Evolutionary conservation across 2,888 invertebrate species (phyloP).

Genomic region (Zeuzera pyrina): DNA sequence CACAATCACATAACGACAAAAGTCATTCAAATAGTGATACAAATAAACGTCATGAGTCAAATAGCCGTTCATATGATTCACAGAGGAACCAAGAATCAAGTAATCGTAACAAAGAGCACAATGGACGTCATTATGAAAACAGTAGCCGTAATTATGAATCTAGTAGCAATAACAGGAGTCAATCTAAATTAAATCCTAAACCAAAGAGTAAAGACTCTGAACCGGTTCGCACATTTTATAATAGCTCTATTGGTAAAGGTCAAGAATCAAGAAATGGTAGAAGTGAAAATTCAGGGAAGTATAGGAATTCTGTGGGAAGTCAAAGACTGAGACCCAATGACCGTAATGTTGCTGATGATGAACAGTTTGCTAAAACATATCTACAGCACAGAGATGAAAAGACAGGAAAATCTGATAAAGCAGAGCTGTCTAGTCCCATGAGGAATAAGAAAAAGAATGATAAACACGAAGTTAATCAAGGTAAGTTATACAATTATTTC

Average conservation of each 20-base stretch:
- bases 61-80: slow-evolving; percentile 1
- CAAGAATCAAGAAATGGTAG: slow-evolving; percentile 44
- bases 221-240: slow-evolving; percentile 53
- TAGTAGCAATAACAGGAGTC: slow-evolving; percentile 31
- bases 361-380: slow-evolving; percentile 55
- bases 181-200: slow-evolving; percentile 40
- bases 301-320: slow-evolving; percentile 46
- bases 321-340: slow-evolving; percentile 41
- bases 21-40: slow-evolving; percentile 6
- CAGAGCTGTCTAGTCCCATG: slow-evolving; percentile 6
- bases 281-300: slow-evolving; percentile 24
- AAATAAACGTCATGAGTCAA: slow-evolving; percentile 2
- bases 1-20: slow-evolving; percentile 29
- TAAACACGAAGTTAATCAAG: too few relatives aligned
- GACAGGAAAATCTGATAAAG: too few relatives aligned
- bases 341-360: slow-evolving; percentile 46
- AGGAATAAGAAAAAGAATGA: too few relatives aligned
- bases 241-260: slow-evolving; percentile 47
- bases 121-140: slow-evolving; percentile 19
- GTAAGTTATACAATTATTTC: too few relatives aligned
- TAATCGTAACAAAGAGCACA: slow-evolving; percentile 15
- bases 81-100: slow-evolving; percentile 19
- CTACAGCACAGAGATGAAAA: slow-evolving; percentile 37
- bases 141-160: slow-evolving; percentile 16
- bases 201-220: slow-evolving; percentile 47